A percentile compares a stretch with the other conserved stretches of the same genome.
Conservation (phyloP, 2,888 invertebrate genomes). For the Theretra japonica region DNA sequence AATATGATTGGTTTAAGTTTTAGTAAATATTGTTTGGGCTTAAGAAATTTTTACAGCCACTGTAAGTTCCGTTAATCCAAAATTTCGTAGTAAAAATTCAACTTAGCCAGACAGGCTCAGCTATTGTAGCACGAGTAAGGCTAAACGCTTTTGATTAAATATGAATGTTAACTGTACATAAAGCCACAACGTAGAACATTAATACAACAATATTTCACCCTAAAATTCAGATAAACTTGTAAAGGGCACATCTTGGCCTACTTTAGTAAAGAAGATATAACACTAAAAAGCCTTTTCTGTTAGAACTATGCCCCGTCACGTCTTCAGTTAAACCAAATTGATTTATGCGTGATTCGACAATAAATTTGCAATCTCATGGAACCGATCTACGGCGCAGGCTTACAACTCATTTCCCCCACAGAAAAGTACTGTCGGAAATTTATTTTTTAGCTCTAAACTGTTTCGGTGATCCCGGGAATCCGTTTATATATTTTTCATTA, state of each 20-base stretch:
- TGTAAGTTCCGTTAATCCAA: too few relatives aligned
- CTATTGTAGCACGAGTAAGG: too few relatives aligned
- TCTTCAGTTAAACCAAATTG: constrained; percentile 44
- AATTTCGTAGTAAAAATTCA: too few relatives aligned
- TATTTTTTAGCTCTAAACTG: constrained; percentile 14
- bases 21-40: too few relatives aligned
- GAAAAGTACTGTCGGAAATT: constrained; percentile 2
- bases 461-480: not conserved
- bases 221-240: not conserved
- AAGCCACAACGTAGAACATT: not conserved
- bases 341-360: constrained; percentile 51
- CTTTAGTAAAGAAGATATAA: constrained; percentile 35
- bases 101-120: too few relatives aligned
- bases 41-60: too few relatives aligned
- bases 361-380: constrained; percentile 44
- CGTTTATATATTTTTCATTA: not conserved
- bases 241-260: not conserved
- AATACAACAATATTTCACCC: not conserved
- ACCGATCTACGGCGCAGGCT: constrained; percentile 35
- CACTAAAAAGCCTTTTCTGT: constrained; percentile 33
- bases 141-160: not conserved
- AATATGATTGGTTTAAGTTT: too few relatives aligned
- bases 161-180: not conserved
- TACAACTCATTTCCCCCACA: constrained; percentile 36
- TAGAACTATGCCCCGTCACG: constrained; percentile 43